Conservation (phyloP, 2,888 invertebrate species). For the Leptopterna dolabrata region DNA sequence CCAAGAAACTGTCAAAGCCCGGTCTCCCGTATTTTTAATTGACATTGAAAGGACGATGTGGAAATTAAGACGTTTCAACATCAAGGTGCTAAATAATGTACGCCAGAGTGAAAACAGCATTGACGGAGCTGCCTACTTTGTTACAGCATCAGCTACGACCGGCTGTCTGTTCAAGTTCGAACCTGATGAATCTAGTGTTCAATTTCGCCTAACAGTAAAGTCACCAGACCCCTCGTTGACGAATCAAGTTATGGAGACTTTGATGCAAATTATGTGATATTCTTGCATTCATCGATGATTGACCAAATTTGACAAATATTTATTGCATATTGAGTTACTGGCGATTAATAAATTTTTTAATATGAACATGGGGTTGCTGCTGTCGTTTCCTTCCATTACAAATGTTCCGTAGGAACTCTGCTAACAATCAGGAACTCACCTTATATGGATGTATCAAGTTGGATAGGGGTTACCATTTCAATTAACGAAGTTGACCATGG, state of each 20-base stretch:
- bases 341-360: too few species aligned
- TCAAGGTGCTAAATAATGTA: neutral
- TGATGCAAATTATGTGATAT: neutral
- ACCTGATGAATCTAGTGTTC: neutral
- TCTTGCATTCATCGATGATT: neutral
- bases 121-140: neutral
- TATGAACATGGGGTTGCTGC: too few species aligned
- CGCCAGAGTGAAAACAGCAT: neutral
- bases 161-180: neutral
- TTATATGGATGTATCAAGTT: too few species aligned
- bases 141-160: neutral
- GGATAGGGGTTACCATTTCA: too few species aligned
- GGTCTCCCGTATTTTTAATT: neutral
- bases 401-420: too few species aligned
- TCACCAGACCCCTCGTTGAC: neutral
- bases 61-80: neutral
- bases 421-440: too few species aligned
- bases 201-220: neutral
- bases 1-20: neutral
- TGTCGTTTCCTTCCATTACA: too few species aligned
- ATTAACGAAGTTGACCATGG: too few species aligned
- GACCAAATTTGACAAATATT: too few species aligned
- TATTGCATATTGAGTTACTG: neutral
- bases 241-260: neutral
- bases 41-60: neutral